Conservation (phyloP, 2,888 invertebrate species). For the Oscheius sp. region DNA sequence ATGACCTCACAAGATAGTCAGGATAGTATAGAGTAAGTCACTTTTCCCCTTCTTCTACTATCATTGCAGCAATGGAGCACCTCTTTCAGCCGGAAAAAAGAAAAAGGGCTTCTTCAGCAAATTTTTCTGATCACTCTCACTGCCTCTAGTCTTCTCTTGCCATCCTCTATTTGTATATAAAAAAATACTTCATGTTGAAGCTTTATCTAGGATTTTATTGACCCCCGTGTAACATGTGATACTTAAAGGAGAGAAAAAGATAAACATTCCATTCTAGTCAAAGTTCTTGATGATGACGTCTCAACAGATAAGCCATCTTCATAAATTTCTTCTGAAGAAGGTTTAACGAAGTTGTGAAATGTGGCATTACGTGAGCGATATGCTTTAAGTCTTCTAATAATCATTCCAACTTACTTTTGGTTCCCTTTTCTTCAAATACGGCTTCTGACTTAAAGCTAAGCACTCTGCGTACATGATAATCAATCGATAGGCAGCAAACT, state of each 20-base stretch:
- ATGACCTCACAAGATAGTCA: constrained; percentile 18
- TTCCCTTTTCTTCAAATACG: background rate
- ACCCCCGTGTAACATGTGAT: too few relatives aligned
- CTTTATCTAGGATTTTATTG: constrained; percentile 18
- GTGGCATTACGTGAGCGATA: background rate
- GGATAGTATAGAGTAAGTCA: constrained; percentile 28
- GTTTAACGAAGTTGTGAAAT: background rate
- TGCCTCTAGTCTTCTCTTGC: constrained; percentile 4
- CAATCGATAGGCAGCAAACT: background rate
- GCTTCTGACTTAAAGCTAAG: background rate
- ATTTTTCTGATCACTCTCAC: background rate
- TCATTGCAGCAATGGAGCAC: background rate
- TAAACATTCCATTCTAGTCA: background rate
- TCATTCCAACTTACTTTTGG: too few relatives aligned
- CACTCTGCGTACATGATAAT: constrained; percentile 2
- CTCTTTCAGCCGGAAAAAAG: background rate
- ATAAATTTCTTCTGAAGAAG: background rate
- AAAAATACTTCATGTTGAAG: constrained; percentile 18
- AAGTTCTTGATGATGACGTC: background rate
- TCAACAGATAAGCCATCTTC: background rate
- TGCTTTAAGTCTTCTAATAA: background rate
- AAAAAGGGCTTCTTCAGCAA: background rate
- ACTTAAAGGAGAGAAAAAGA: too few relatives aligned
- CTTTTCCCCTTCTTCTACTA: background rate
- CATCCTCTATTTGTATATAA: constrained; percentile 15